These are phyloP conservation scores for Gadopsis bispinosus DNA, from an alignment of 2,797 vertebrate genomes.

Conservation along the genomic window DNA sequence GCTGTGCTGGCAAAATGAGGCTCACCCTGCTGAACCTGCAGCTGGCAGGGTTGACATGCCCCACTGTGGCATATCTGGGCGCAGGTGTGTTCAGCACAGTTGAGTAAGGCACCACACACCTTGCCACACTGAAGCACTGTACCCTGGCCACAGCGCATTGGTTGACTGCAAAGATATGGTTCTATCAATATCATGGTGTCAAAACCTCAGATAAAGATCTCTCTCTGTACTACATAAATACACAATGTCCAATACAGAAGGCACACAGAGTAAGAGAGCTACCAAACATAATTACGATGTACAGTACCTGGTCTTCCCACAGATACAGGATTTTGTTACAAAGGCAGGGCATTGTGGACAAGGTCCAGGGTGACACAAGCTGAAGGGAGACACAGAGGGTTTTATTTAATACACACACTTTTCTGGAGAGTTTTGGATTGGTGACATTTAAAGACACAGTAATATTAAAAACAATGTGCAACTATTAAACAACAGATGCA, in stretches of 20 bases:
- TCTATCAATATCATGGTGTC: neutral
- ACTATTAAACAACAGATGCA: neutral
- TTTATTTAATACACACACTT: neutral
- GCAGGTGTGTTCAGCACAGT: conserved; percentile 93
- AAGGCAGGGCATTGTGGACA: conserved; percentile 97
- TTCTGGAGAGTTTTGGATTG: neutral
- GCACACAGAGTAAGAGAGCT: neutral
- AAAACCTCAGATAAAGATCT: neutral
- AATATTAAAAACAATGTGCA: neutral
- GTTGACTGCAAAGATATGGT: conserved; percentile 86
- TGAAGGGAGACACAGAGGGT: conserved; percentile 68
- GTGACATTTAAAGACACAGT: neutral
- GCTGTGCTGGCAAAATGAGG: neutral
- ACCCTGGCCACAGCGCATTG: conserved; percentile 94
- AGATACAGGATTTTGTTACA: conserved; percentile 93
- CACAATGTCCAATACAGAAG: neutral
- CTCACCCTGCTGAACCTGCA: conserved; percentile 91
- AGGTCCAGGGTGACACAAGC: conserved; percentile 97
- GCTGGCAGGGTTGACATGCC: conserved; percentile 90
- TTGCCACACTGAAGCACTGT: conserved; percentile 89
- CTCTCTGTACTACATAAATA: neutral
- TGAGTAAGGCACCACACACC: conserved; percentile 89
- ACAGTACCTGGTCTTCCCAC: conserved; percentile 92
- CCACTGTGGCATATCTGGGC: conserved; percentile 92
- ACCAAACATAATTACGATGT: neutral